These are phyloP conservation scores for Thalassophryne amazonica DNA, from an alignment of 2,797 vertebrate species.

Conservation along the genomic window DNA sequence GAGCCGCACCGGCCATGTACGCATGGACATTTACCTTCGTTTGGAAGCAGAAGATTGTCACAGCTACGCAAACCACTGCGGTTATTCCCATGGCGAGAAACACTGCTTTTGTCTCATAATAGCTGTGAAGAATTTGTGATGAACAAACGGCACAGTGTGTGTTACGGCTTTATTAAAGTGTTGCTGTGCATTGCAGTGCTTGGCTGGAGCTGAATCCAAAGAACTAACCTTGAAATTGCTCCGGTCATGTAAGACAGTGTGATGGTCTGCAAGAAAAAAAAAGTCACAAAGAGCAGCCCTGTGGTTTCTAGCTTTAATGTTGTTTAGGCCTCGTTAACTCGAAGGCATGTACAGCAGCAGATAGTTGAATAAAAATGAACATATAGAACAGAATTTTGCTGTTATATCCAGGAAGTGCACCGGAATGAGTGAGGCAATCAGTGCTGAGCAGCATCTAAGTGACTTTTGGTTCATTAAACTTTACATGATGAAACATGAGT, in stretches of 20 bases:
- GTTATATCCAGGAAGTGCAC: no score
- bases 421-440: no score
- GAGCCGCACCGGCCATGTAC: constrained; percentile 30
- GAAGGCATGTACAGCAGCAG: no score
- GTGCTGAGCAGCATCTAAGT: no score
- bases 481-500: no score
- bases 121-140: constrained; percentile 66
- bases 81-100: constrained; percentile 90
- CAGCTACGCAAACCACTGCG: constrained; percentile 84
- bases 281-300: no score
- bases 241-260: constrained; percentile 92
- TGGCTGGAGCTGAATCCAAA: not conserved
- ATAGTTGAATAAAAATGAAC: no score
- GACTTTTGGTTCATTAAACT: no score
- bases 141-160: not conserved
- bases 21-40: constrained; percentile 85
- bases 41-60: constrained; percentile 97
- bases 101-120: constrained; percentile 84
- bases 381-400: no score
- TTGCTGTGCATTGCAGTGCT: not conserved
- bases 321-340: no score
- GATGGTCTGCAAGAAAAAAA: constrained; percentile 80
- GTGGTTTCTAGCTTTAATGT: no score
- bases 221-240: constrained; percentile 87
- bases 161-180: not conserved